A percentile compares a stretch with the other conserved stretches of the same genome.
phyloP scores from a whole-genome alignment of 2,888 invertebrate genomes.

The Dascillus cervinus region DNA sequence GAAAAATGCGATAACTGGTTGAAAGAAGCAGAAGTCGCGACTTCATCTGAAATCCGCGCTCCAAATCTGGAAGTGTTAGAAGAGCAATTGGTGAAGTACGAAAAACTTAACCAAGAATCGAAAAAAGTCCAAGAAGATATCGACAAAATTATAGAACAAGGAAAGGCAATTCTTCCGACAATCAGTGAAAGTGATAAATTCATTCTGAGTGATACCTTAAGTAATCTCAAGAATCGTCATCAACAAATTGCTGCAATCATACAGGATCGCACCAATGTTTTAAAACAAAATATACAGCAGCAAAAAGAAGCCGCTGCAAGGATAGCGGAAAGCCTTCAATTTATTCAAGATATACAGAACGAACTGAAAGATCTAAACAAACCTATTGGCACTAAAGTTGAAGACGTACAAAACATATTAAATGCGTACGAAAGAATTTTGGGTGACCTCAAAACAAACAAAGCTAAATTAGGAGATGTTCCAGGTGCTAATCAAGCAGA shows the following conservation, averaged over 20 bases:
- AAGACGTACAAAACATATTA: constrained; percentile 81
- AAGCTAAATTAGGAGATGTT: constrained; percentile 67
- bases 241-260: constrained; percentile 66
- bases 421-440: constrained; percentile 71
- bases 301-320: constrained; percentile 74
- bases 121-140: constrained; percentile 63
- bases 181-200: constrained; percentile 80
- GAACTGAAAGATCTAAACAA: constrained; percentile 75
- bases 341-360: constrained; percentile 73
- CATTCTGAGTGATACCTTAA: constrained; percentile 72
- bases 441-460: constrained; percentile 69
- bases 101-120: constrained; percentile 67
- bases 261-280: constrained; percentile 62
- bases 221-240: constrained; percentile 70
- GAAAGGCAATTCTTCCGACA: constrained; percentile 69
- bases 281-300: constrained; percentile 72
- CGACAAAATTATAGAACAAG: constrained; percentile 68
- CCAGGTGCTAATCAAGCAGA: constrained; percentile 71
- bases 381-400: constrained; percentile 79
- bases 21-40: constrained; percentile 82
- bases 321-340: constrained; percentile 71
- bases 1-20: constrained; percentile 82
- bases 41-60: constrained; percentile 71
- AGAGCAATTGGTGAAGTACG: constrained; percentile 82
- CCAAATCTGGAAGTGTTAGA: constrained; percentile 76